A percentile compares a stretch with the other conserved stretches of the same genome.
These are phyloP conservation scores for Pollenia amentaria DNA, from an alignment of 2,888 invertebrate species.

Conservation along the genomic window DNA sequence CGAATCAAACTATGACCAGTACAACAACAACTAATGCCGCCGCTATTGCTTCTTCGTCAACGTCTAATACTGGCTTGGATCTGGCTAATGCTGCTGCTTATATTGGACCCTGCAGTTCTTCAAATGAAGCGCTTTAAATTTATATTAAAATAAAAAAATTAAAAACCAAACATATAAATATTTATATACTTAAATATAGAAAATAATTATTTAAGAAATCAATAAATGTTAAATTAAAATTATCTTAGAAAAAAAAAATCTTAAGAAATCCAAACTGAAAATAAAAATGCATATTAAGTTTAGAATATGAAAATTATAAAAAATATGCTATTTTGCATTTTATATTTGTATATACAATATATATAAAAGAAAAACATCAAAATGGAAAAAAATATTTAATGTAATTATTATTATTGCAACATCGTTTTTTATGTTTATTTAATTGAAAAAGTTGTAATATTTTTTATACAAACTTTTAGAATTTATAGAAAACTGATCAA, in stretches of 20 bases:
- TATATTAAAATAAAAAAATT: conserved; percentile 18
- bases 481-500: conserved; percentile 37
- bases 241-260: conserved; percentile 9
- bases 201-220: conserved; percentile 27
- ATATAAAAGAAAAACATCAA: not conserved
- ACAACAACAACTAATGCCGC: conserved; percentile 60
- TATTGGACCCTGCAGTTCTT: conserved; percentile 86
- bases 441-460: conserved; percentile 70
- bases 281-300: conserved; percentile 18
- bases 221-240: conserved; percentile 46
- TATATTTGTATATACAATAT: conserved; percentile 55
- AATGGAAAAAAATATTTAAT: conserved; percentile 21
- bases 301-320: conserved; percentile 68
- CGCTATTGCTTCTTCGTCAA: conserved; percentile 76
- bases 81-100: conserved; percentile 79
- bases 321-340: conserved; percentile 66
- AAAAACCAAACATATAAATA: conserved; percentile 10
- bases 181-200: conserved; percentile 16
- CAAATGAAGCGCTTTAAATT: conserved; percentile 85
- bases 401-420: conserved; percentile 47
- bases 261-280: not conserved
- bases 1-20: conserved; percentile 65
- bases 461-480: conserved; percentile 71
- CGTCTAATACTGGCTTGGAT: conserved; percentile 70
- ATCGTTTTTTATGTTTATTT: conserved; percentile 68